Percentiles rank a stretch among this genome's conserved stretches.
phyloP scores from a whole-genome alignment of 2,113 vertebrate genomes.

The Psammodynastes pulverulentus region DNA sequence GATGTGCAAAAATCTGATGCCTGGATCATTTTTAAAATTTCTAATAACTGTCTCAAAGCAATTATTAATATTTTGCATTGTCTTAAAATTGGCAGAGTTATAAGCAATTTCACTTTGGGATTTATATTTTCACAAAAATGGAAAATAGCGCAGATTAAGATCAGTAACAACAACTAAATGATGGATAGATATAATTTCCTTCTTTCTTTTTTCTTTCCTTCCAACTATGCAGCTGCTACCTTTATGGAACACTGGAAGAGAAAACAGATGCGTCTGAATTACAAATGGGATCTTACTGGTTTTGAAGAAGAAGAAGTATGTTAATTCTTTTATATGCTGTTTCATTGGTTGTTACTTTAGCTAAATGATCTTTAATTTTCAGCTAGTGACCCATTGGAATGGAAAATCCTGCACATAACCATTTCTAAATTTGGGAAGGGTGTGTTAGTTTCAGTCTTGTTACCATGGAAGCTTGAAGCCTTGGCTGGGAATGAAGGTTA shows the following conservation, averaged over 20 bases:
- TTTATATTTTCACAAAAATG: accelerated
- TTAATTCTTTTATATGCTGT: conserved; percentile 17
- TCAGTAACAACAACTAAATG: neutral
- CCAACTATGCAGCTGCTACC: conserved; percentile 79
- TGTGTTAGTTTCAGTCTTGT: conserved; percentile 31
- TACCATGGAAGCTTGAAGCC: conserved; percentile 24
- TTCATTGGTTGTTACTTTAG: conserved; percentile 22
- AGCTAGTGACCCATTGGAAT: conserved; percentile 8
- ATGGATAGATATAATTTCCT: neutral
- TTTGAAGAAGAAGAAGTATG: conserved; percentile 94
- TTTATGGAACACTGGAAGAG: conserved; percentile 99
- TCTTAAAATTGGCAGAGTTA: neutral
- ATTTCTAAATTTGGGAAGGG: neutral
- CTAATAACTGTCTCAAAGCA: neutral
- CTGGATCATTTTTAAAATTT: accelerated
- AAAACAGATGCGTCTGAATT: conserved; percentile 95
- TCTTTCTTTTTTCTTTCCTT: neutral
- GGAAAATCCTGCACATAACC: conserved; percentile 22
- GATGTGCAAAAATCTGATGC: neutral
- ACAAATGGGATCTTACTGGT: conserved; percentile 92
- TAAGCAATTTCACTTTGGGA: neutral
- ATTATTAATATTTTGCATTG: neutral
- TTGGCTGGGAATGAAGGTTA: conserved; percentile 13
- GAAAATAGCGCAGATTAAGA: neutral
- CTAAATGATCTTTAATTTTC: neutral